Evolutionary conservation across 1,140 invertebrate species (phyloP), one percentile per base, ranked within the genome.

Genomic region (Drosophila orosa): DNA sequence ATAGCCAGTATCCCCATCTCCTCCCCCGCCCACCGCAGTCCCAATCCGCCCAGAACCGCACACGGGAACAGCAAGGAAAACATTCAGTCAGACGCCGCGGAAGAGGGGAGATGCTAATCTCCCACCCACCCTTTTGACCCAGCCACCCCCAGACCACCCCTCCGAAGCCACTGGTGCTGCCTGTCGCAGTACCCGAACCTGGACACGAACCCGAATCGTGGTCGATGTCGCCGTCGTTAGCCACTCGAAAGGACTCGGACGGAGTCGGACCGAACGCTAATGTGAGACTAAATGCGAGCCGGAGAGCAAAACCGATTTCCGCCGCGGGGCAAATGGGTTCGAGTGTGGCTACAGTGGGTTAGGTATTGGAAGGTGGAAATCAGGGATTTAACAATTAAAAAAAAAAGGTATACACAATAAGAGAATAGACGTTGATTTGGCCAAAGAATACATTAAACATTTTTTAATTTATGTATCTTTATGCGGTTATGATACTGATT

Each of bases 231-330:
- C 29, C 66, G 66, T 67, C 76, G 67, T 78, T 86, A 69, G 58
- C 68, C 78, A 74, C 56, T 81, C 81, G 81, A 63, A 40, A 9
- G 63, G 58, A 48, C 33, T 48, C 62, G 80, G 52, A 44, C 61
- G 62, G 50, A 69, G 45, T 47, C 71, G 60, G 61, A 31, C 60
- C 62, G 77, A 74, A 83, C 84, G 80, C 80, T 87, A 87, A 87
- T 87, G 84, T 78, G 73, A 68, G 84, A 68, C 84, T 89, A 87
- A 87, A 89, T 74, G 82, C 73, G 73, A 77, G 72, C 72, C 40
- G 44, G 68, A 69, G 68, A 83, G 68, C 73, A 66, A 87, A 89
- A 84, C 75, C 84, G 84, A 90, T 87, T 84, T 80, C 73, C 84
- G 65, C 55, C 60, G 74, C 71, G 57, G 50, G 48, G 33, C 59